Percentiles rank a stretch among this genome's conserved stretches.
phyloP scores from a whole-genome alignment of 2,113 vertebrate genomes.

The Polypterus bichir region DNA sequence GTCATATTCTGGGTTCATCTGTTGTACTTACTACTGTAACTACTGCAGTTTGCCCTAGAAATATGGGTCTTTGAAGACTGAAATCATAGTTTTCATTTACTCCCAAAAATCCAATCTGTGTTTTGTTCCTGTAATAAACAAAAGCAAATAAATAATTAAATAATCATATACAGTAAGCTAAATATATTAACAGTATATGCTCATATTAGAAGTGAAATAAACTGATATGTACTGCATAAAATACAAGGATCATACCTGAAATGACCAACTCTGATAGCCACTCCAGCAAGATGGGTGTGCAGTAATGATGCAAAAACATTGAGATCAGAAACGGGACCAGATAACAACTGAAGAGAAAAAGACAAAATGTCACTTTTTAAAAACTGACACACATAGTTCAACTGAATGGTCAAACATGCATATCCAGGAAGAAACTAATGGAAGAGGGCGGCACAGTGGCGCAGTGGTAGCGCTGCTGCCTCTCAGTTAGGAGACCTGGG shows the following conservation, averaged over 20 bases:
- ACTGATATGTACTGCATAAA: too few relatives aligned
- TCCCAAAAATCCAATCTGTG: slow-evolving; percentile 49
- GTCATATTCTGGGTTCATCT: too few relatives aligned
- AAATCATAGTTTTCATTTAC: slow-evolving; percentile 58
- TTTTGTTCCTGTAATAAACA: slow-evolving; percentile 37
- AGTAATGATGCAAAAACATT: slow-evolving; percentile 46
- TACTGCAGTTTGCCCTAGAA: slow-evolving; percentile 35
- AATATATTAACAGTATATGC: too few relatives aligned
- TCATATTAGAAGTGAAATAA: too few relatives aligned
- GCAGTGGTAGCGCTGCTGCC: too few relatives aligned
- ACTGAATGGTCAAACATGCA: too few relatives aligned
- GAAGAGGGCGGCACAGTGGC: too few relatives aligned
- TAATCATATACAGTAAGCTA: too few relatives aligned
- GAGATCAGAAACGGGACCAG: slow-evolving; percentile 40
- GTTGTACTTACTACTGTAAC: slow-evolving; percentile 37
- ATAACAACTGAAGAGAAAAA: slow-evolving; percentile 37
- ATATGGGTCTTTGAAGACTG: slow-evolving; percentile 45
- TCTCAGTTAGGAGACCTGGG: too few relatives aligned
- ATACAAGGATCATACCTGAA: slow-evolving; percentile 41
- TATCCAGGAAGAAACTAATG: too few relatives aligned
- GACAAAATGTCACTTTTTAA: too few relatives aligned
- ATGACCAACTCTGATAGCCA: slow-evolving; percentile 45
- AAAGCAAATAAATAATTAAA: background rate
- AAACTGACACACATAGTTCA: too few relatives aligned
- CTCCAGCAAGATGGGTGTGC: slow-evolving; percentile 61